These are phyloP conservation scores for Fabriciana adippe DNA, from an alignment of 2,888 invertebrate species.

Conservation along the genomic window DNA sequence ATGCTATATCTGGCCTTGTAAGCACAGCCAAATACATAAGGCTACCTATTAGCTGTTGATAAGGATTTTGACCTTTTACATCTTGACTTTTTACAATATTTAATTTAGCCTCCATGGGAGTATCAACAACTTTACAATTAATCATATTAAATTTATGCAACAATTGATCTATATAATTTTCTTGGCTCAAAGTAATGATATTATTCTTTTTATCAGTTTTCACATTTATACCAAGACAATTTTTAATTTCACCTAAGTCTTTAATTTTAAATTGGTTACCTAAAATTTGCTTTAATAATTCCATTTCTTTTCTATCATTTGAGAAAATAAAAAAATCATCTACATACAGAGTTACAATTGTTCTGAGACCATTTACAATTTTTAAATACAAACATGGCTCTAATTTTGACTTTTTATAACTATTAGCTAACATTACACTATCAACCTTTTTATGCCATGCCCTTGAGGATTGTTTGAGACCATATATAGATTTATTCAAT, in stretches of 20 bases:
- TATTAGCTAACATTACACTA: slow-evolving; percentile 4
- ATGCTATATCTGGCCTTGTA: slow-evolving; percentile 41
- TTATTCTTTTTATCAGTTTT: slow-evolving; percentile 16
- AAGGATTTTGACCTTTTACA: slow-evolving; percentile 20
- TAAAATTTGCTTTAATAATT: slow-evolving; percentile 14
- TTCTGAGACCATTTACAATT: slow-evolving; percentile 3
- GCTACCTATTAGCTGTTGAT: slow-evolving; percentile 33
- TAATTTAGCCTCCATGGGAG: slow-evolving; percentile 44
- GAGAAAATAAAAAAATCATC: slow-evolving; percentile 30
- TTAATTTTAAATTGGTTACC: slow-evolving; percentile 7
- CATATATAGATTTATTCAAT: slow-evolving; percentile 15
- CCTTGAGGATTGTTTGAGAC: slow-evolving; percentile 24
- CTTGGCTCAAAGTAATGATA: slow-evolving; percentile 4
- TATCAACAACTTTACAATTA: slow-evolving; percentile 37
- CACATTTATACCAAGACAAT: slow-evolving; percentile 25
- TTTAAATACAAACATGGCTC: slow-evolving; percentile 27
- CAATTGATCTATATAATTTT: neutral
- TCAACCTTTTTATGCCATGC: slow-evolving; percentile 22
- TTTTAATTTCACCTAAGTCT: slow-evolving; percentile 20
- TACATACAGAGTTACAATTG: slow-evolving; percentile 26
- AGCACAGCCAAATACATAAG: slow-evolving; percentile 40
- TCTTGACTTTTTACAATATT: slow-evolving; percentile 37
- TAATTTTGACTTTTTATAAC: slow-evolving; percentile 11
- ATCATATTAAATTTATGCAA: slow-evolving; percentile 33
- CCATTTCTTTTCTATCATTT: slow-evolving; percentile 9